A percentile compares a stretch with the other conserved stretches of the same genome.
Conservation (phyloP, 2,113 vertebrate species). For the Dasyurus viverrinus region DNA sequence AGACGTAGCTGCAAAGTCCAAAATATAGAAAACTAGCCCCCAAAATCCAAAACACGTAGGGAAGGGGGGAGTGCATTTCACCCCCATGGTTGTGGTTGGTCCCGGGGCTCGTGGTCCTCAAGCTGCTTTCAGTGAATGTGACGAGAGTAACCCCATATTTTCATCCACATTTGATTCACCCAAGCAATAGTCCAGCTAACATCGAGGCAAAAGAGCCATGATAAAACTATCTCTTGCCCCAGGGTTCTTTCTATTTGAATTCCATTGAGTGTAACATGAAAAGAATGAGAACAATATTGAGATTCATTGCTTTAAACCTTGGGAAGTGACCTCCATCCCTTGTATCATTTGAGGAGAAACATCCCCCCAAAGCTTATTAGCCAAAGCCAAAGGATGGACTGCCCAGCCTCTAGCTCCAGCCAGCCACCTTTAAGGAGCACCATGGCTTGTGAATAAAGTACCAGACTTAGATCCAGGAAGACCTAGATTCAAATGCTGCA, state of each 20-base stretch:
- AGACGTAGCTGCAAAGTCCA: not conserved
- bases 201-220: not conserved
- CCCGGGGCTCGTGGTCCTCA: not conserved
- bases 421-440: not conserved
- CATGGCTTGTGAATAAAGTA: not conserved
- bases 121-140: not conserved
- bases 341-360: not conserved
- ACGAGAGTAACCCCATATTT: not conserved
- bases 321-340: not conserved
- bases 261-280: not conserved
- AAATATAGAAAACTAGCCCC: not conserved
- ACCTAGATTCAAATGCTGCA: not conserved
- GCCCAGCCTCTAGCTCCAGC: not conserved
- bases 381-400: not conserved
- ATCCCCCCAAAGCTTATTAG: not conserved
- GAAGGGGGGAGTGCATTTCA: not conserved
- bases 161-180: not conserved
- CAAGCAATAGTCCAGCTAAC: not conserved
- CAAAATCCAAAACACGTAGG: not conserved
- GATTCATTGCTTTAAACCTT: not conserved
- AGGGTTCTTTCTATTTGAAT: not conserved
- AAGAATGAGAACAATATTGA: not conserved
- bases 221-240: no score
- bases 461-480: not conserved
- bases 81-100: not conserved